Evolutionary conservation across 2,888 invertebrate species (phyloP).

Genomic region (Pyrrhosoma nymphula): DNA sequence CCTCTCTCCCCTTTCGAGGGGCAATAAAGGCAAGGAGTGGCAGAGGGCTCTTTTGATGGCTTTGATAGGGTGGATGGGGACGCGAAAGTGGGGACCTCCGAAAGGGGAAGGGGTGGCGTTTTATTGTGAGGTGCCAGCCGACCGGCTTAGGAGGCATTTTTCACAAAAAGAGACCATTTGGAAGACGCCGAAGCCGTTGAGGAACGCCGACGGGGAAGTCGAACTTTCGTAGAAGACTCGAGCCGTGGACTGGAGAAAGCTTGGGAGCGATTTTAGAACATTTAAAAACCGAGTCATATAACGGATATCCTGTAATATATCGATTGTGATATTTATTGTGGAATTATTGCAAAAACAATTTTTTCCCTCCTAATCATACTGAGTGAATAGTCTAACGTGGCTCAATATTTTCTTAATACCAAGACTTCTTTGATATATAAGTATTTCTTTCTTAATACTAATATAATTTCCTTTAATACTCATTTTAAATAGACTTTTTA

Average conservation of each 20-base stretch:
- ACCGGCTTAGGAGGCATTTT: background rate
- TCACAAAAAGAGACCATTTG: background rate
- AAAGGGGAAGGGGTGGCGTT: background rate
- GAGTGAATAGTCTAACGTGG: too few species aligned
- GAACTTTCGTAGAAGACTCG: background rate
- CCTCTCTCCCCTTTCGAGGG: background rate
- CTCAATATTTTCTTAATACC: too few species aligned
- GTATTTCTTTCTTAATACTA: too few species aligned
- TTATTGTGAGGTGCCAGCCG: background rate
- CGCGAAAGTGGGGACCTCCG: background rate
- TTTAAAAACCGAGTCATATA: too few species aligned
- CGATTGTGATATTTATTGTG: too few species aligned
- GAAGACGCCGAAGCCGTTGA: background rate
- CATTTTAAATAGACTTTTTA: too few species aligned
- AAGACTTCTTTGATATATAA: too few species aligned
- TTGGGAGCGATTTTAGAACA: too few species aligned
- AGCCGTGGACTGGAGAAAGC: background rate
- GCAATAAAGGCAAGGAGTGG: background rate
- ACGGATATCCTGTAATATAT: too few species aligned
- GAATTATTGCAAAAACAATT: too few species aligned
- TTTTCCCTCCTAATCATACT: too few species aligned
- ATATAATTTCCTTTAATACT: too few species aligned
- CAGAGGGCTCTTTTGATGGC: background rate
- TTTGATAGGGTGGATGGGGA: background rate
- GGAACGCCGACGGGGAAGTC: background rate